Base-by-base conservation (phyloP, 2,113 vertebrate genomes). In the Sphyrna mokarran region DNA sequence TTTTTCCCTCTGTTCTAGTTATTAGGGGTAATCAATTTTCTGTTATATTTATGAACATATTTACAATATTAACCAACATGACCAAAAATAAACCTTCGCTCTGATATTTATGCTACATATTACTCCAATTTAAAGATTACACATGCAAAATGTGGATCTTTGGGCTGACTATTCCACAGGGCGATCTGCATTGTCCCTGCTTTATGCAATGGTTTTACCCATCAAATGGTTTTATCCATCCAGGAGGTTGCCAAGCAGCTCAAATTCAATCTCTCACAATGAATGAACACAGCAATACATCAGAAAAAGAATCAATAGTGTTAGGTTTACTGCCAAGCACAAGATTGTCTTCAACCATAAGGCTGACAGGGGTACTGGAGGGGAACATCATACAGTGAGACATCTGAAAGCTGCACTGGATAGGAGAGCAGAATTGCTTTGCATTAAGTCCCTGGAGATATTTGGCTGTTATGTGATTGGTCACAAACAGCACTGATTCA, bases 261-360 rank as follows among this genome's bases (percentile, higher is more conserved):
- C 66, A 93, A 91, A 93, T 68, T 14, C 89, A 93, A 93, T 93
- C 89, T 66, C 89, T 93, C 89, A 68, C 61, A 93, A 93, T 29
- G 20, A 93, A 93, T 93, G 61, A 93, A 66, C 89, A 66, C 63
- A 43, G 61, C 61, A 68, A 66, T 93, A 66, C n/a, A 66, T 93
- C 89, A 93, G 61, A 66, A 68, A 93, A 90, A 93, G 20, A 93
- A 93, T 93, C 89, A 93, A 93, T 93, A 93, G 33, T 93, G n/a
- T 93, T 93, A 93, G 66, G 89, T 93, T 93, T 63, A 93, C 89
- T 93, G 89, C 89, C 89, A 93, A 37, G 89, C 20, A n/a, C 61
- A 93, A 66, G 89, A 66, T 66, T 93, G 89, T 93, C 61, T 93
- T 66, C 33, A 37, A 63, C 61, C 89, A 66, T 29, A 68, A 66